A percentile compares a stretch with the other conserved stretches of the same genome.
Evolutionary conservation across 2,888 invertebrate species (phyloP).

Genomic region (Tholera decimalis): DNA sequence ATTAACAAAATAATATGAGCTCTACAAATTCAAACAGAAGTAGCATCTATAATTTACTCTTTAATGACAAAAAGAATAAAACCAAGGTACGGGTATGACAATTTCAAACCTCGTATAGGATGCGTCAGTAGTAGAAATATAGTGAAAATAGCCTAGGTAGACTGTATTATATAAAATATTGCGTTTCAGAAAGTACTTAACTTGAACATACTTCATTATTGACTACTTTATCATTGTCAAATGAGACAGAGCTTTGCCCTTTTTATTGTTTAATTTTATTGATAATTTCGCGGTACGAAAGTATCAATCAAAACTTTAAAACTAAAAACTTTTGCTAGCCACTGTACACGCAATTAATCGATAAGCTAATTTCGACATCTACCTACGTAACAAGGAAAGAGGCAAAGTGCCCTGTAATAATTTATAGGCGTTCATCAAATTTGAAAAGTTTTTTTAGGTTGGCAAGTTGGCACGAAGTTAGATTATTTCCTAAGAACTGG

Average conservation of each 20-base stretch:
- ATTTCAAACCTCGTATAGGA: too few species aligned
- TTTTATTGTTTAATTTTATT: too few species aligned
- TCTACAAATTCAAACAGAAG: too few species aligned
- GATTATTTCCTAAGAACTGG: conserved; percentile 61
- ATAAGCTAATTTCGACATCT: conserved; percentile 41
- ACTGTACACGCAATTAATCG: conserved; percentile 44
- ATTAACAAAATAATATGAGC: too few species aligned
- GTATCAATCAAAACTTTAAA: not conserved
- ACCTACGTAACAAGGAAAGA: conserved; percentile 30
- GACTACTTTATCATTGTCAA: too few species aligned
- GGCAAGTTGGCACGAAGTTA: conserved; percentile 59
- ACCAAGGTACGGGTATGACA: too few species aligned
- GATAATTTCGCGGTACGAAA: too few species aligned
- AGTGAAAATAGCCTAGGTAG: not conserved
- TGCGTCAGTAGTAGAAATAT: not conserved
- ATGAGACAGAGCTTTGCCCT: too few species aligned
- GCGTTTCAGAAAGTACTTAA: not conserved
- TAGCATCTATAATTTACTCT: too few species aligned
- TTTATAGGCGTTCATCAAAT: conserved; percentile 63
- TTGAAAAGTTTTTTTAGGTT: conserved; percentile 57
- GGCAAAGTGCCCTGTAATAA: conserved; percentile 42
- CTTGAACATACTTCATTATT: not conserved
- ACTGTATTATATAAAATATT: not conserved
- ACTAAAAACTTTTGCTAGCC: not conserved
- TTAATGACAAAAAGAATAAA: not conserved